phyloP scores from a whole-genome alignment of 2,797 vertebrate species.

The Muscicapa comitata region DNA sequence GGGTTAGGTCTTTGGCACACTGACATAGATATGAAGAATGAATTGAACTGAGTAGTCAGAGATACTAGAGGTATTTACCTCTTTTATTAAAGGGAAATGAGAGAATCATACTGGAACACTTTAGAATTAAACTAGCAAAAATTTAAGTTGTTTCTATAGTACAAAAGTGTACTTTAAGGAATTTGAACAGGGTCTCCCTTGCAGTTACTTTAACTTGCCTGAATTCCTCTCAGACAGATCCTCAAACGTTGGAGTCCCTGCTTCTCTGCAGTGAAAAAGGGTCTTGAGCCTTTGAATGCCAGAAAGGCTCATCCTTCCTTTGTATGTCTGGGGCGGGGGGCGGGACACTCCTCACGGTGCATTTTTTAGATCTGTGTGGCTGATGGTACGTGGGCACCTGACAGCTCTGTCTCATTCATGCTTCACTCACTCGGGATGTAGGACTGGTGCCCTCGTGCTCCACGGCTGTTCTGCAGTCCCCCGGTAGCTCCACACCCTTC shows the following conservation, averaged over 20 bases:
- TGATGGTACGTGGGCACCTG: neutral
- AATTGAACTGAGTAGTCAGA: neutral
- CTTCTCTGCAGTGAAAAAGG: neutral
- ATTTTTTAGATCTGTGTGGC: constrained; percentile 21
- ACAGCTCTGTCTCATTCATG: constrained; percentile 39
- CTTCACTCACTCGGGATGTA: constrained; percentile 26
- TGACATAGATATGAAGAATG: neutral
- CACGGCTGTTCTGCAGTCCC: neutral
- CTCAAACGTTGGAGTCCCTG: neutral
- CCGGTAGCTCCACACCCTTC: neutral
- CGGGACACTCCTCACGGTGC: constrained; percentile 4
- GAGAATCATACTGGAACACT: neutral
- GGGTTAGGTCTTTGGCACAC: neutral
- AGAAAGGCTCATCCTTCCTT: neutral
- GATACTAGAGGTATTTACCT: neutral
- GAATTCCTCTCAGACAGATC: neutral
- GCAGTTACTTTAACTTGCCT: neutral
- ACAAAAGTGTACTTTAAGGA: neutral
- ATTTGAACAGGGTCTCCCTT: neutral
- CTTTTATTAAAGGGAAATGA: neutral
- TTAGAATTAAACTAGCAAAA: neutral
- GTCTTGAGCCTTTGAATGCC: neutral
- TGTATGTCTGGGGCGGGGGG: neutral
- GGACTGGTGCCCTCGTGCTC: neutral
- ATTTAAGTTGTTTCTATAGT: neutral